Percentiles rank a stretch among this genome's conserved stretches.
These are phyloP conservation scores for Thalassarche chlororhynchos DNA, from an alignment of 2,113 vertebrate species.

Conservation along the genomic window DNA sequence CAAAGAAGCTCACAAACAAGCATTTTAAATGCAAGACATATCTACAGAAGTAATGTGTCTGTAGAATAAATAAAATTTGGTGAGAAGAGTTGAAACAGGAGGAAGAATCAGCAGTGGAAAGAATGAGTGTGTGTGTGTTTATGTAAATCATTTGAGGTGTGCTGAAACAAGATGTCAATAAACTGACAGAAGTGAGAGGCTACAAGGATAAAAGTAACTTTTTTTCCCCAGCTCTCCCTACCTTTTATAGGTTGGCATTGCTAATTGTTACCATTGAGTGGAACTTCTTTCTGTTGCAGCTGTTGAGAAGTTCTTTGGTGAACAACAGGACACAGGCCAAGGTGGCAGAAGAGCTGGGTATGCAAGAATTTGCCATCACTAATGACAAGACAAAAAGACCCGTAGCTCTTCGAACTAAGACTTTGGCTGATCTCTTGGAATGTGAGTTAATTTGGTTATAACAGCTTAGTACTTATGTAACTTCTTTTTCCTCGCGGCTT, in stretches of 20 bases:
- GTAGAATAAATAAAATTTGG: not conserved
- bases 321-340: conserved; percentile 99
- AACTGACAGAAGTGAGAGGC: not conserved
- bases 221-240: not conserved
- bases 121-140: not conserved
- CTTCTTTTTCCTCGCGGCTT: not conserved
- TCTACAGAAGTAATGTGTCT: not conserved
- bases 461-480: not conserved
- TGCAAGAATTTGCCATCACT: conserved; percentile 98
- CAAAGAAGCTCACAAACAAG: not conserved
- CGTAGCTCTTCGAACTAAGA: conserved; percentile 93
- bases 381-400: conserved; percentile 98
- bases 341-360: conserved; percentile 96
- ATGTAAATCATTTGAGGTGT: not conserved
- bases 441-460: conserved; percentile 78
- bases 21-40: not conserved
- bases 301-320: conserved; percentile 94
- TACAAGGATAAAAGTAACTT: not conserved
- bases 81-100: not conserved
- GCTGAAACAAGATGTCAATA: not conserved
- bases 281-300: conserved; percentile 70
- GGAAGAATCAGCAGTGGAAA: not conserved
- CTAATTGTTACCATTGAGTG: not conserved
- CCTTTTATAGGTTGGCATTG: not conserved
- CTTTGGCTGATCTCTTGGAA: conserved; percentile 93